These are phyloP conservation scores for Linepithema humile DNA, from an alignment of 1,140 invertebrate species.

Conservation along the genomic window DNA sequence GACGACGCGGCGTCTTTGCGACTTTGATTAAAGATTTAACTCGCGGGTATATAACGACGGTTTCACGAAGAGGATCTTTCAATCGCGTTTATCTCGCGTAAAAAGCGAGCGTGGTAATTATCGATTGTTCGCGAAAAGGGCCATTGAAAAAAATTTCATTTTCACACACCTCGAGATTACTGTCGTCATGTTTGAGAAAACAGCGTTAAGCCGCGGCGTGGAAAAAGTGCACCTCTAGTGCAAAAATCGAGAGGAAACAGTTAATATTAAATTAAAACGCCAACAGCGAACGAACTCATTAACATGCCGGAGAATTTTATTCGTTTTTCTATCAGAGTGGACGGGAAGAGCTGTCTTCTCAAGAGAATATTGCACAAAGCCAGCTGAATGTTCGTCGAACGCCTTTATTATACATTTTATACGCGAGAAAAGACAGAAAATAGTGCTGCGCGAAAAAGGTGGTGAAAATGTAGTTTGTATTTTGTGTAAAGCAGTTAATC, in stretches of 20 bases:
- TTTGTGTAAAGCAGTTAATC: constrained; percentile 23
- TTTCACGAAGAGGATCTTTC: constrained; percentile 26
- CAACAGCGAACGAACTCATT: constrained; percentile 44
- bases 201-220: constrained; percentile 15
- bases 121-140: constrained; percentile 17
- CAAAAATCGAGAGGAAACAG: constrained; percentile 44
- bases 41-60: constrained; percentile 26
- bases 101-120: constrained; percentile 47
- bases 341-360: not conserved
- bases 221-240: not conserved
- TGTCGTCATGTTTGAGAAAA: constrained; percentile 37
- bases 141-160: constrained; percentile 54
- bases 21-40: constrained; percentile 58
- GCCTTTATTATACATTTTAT: constrained; percentile 43
- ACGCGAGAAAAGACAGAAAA: constrained; percentile 11
- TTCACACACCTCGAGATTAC: constrained; percentile 15
- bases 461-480: constrained; percentile 16
- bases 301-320: constrained; percentile 41
- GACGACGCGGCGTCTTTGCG: constrained; percentile 32
- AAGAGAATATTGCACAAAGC: constrained; percentile 4
- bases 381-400: constrained; percentile 43
- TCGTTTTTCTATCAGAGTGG: constrained; percentile 38
- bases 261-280: constrained; percentile 58
- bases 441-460: not conserved
- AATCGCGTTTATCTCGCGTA: constrained; percentile 41